phyloP scores from a whole-genome alignment of 2,888 invertebrate genomes.

The Amitus sp. region DNA sequence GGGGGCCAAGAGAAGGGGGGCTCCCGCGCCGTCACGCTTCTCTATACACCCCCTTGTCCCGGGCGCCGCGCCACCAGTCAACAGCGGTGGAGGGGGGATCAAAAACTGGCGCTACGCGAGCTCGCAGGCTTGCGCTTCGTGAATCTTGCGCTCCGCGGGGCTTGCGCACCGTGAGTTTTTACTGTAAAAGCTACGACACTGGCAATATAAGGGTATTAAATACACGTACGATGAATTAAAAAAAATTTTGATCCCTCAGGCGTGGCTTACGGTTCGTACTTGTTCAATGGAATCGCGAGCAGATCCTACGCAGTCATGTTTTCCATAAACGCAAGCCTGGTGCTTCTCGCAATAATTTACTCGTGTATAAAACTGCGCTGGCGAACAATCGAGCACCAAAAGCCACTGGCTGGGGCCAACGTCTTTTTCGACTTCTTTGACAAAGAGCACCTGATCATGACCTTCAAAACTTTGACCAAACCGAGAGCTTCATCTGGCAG shows the following conservation, averaged over 20 bases:
- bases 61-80: too few species aligned
- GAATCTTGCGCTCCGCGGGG: too few species aligned
- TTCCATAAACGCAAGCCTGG: slow-evolving; percentile 73
- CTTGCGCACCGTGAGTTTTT: too few species aligned
- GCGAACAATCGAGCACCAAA: slow-evolving; percentile 76
- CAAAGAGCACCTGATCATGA: slow-evolving; percentile 73
- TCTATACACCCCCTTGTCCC: too few species aligned
- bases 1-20: too few species aligned
- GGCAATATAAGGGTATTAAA: too few species aligned
- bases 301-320: slow-evolving; percentile 80
- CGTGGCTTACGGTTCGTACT: slow-evolving; percentile 66
- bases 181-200: too few species aligned
- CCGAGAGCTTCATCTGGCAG: slow-evolving; percentile 71
- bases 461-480: slow-evolving; percentile 72
- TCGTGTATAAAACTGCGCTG: slow-evolving; percentile 74
- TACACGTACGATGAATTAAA: not conserved
- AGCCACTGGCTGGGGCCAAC: slow-evolving; percentile 70
- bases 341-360: slow-evolving; percentile 74
- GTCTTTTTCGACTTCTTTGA: slow-evolving; percentile 79
- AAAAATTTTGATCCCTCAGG: slow-evolving; percentile 66
- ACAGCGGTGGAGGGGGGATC: too few species aligned
- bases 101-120: too few species aligned
- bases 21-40: too few species aligned
- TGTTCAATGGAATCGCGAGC: slow-evolving; percentile 72
- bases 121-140: too few species aligned